Percentiles rank a stretch among this genome's conserved stretches.
These are phyloP conservation scores for Dolichotis patagonum DNA, from an alignment of 2,113 vertebrate species.

Conservation along the genomic window DNA sequence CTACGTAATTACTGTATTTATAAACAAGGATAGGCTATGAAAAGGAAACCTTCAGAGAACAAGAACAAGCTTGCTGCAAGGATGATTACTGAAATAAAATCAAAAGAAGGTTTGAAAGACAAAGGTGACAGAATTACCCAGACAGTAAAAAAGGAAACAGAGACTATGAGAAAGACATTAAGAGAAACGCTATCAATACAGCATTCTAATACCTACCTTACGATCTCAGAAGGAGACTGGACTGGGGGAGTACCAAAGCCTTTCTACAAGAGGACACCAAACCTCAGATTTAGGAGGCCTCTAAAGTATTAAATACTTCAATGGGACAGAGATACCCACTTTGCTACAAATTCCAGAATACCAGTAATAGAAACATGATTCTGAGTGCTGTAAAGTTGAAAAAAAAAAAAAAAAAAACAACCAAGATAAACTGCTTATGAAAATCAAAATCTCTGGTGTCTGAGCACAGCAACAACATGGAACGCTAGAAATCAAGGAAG, in stretches of 20 bases:
- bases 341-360: slow-evolving; percentile 14
- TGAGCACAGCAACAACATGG: background rate
- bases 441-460: background rate
- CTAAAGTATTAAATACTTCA: background rate
- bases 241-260: background rate
- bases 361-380: background rate
- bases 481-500: background rate
- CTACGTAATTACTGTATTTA: background rate
- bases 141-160: background rate
- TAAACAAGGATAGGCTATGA: background rate
- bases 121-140: background rate
- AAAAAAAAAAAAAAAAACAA: background rate
- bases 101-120: background rate
- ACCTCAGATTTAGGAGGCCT: background rate
- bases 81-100: background rate
- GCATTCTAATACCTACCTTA: background rate
- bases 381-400: background rate
- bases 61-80: background rate
- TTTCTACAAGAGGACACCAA: background rate
- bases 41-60: background rate
- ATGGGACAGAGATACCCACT: background rate
- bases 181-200: background rate
- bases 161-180: background rate
- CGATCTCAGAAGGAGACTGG: background rate
- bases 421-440: background rate